Evolutionary conservation across 2,797 vertebrate species (phyloP), one percentile per base, ranked within the genome.

Genomic region (Halcyon leucocephala): DNA sequence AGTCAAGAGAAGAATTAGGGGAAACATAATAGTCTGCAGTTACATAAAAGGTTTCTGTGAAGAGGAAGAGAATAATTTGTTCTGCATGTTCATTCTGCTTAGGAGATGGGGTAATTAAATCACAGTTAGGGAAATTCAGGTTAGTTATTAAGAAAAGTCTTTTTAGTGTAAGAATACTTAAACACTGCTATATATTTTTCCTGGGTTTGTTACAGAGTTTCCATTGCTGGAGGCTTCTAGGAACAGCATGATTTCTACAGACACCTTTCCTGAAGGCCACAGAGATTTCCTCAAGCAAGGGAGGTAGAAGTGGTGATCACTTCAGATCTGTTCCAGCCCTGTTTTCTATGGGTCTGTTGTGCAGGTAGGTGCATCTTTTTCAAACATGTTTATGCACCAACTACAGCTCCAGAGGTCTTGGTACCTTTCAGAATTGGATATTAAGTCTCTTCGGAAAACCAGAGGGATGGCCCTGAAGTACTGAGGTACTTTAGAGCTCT

Each of bases 21-120:
- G 58, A 89, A 89, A 72, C 66, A 44, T 84, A 77, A 46, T n/a
- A 72, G 67, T 49, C 58, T 90, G 67, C 17, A 72, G 49, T 35
- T 91, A 70, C 71, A 71, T 58, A n/a, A 87, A 85, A 37, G 64
- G 33, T 49, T 80, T 76, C 78, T 88, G 28, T 55, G 71, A 92
- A 72, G 57, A 94, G 64, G 54, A 77, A 81, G 73, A 78, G 62
- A 39, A 66, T 93, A 10, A 93, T 95, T 91, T 87, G 66, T 91
- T 85, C 82, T 82, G 58, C 64, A 21, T n/a, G 66, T 79, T 94
- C 85, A 37, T 85, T 87, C 82, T 79, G 54, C 71, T 85, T 57
- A 35, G 71, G 55, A 85, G 58, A 72, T 25, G 41, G 44, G 44
- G 78, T 82, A 89, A 95, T 92, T 94, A 84, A 92, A 84, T 82